phyloP scores from a whole-genome alignment of 2,888 invertebrate genomes.

The Ypsolopha sequella region DNA sequence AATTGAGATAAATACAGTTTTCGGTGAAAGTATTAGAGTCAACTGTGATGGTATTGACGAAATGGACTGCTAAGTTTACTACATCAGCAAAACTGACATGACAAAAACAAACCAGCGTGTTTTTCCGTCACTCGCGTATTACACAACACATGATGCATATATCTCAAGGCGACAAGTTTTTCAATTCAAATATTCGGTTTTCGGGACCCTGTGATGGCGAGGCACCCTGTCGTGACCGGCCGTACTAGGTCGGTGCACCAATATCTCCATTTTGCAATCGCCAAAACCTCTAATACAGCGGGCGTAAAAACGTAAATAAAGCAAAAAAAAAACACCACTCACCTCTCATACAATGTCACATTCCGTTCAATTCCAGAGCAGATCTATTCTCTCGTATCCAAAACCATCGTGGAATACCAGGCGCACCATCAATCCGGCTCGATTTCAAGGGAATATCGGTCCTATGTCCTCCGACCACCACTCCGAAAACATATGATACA shows the following conservation, averaged over 20 bases:
- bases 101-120: slow-evolving; percentile 29
- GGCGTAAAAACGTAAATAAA: slow-evolving; percentile 21
- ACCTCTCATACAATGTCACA: slow-evolving; percentile 71
- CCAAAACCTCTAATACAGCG: slow-evolving; percentile 29
- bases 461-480: slow-evolving; percentile 66
- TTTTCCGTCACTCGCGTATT: slow-evolving; percentile 22
- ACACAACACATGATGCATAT: slow-evolving; percentile 33
- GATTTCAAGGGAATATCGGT: slow-evolving; percentile 66
- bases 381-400: slow-evolving; percentile 57
- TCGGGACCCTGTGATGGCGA: slow-evolving; percentile 26
- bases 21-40: too few relatives aligned
- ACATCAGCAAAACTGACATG: background rate
- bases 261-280: slow-evolving; percentile 54
- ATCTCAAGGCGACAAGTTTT: background rate
- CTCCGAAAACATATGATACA: slow-evolving; percentile 69
- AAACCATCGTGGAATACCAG: slow-evolving; percentile 63
- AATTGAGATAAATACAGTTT: too few relatives aligned
- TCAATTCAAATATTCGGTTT: slow-evolving; percentile 5
- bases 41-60: background rate
- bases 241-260: slow-evolving; percentile 26
- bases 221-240: slow-evolving; percentile 35
- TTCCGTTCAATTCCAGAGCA: slow-evolving; percentile 67
- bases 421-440: slow-evolving; percentile 62
- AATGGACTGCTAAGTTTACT: too few relatives aligned
- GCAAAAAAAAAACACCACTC: slow-evolving; percentile 46